A percentile compares a stretch with the other conserved stretches of the same genome.
Conservation (phyloP, 2,113 vertebrate species). For the Ginglymostoma cirratum region DNA sequence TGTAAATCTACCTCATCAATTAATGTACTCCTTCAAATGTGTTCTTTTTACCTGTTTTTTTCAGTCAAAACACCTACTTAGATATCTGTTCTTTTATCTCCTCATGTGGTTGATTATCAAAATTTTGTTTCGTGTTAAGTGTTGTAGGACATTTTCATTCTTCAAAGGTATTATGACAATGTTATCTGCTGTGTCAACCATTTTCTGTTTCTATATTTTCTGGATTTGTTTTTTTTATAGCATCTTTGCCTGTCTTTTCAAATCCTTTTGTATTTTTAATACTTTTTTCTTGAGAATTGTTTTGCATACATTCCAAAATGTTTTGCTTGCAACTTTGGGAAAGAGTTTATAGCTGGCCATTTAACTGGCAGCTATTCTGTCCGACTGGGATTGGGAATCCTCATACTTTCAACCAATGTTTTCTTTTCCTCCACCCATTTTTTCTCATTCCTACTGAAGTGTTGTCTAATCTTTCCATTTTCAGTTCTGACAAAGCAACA, state of each 20-base stretch:
- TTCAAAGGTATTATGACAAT: background rate
- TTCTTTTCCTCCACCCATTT: background rate
- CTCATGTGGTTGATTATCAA: background rate
- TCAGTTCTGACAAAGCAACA: background rate
- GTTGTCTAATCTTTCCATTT: background rate
- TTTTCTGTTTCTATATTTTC: background rate
- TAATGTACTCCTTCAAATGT: background rate
- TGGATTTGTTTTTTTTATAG: background rate
- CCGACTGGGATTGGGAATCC: background rate
- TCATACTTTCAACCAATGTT: background rate
- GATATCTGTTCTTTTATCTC: background rate
- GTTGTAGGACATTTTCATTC: background rate
- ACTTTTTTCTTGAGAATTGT: background rate
- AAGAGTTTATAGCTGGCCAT: background rate
- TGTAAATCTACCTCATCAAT: too few relatives aligned
- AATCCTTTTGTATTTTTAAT: background rate
- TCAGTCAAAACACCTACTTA: too few relatives aligned
- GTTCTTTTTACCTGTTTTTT: background rate
- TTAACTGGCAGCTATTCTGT: background rate
- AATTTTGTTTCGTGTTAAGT: background rate
- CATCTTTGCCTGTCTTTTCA: background rate
- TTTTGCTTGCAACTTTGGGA: constrained; percentile 3
- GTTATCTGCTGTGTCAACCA: background rate
- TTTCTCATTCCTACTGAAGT: background rate
- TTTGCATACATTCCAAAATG: background rate